phyloP scores from a whole-genome alignment of 1,140 invertebrate genomes.

The Listronotus oregonensis region DNA sequence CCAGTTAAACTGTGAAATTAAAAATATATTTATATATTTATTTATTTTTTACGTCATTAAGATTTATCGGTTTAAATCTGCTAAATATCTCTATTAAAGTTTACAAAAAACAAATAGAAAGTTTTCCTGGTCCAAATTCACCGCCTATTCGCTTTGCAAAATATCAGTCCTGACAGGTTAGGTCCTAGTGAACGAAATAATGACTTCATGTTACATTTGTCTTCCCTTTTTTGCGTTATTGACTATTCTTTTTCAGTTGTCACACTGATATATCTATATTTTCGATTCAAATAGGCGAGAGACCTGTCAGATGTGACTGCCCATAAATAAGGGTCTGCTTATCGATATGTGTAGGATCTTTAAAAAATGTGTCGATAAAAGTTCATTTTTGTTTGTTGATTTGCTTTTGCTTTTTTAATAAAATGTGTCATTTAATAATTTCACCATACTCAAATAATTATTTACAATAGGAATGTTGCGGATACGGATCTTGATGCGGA shows the following conservation, averaged over 20 bases:
- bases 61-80: background rate
- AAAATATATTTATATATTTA: too few species aligned
- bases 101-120: background rate
- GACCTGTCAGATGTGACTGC: background rate
- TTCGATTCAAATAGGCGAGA: conserved; percentile 1
- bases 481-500: too few species aligned
- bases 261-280: conserved; percentile 3
- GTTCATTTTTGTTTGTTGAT: background rate
- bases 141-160: conserved; percentile 2
- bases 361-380: background rate
- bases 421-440: too few species aligned
- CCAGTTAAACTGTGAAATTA: too few species aligned
- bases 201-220: conserved; percentile 23
- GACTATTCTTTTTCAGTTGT: conserved; percentile 10
- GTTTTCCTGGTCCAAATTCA: conserved; percentile 9
- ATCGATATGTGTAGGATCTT: background rate
- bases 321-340: background rate
- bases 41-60: too few species aligned
- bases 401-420: too few species aligned
- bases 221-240: conserved; percentile 11
- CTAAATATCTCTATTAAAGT: background rate
- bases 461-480: too few species aligned
- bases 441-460: too few species aligned
- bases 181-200: conserved; percentile 21
- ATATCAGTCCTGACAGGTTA: conserved; percentile 14